Conservation (phyloP, 2,797 vertebrate species). For the Ceryle rudis region DNA sequence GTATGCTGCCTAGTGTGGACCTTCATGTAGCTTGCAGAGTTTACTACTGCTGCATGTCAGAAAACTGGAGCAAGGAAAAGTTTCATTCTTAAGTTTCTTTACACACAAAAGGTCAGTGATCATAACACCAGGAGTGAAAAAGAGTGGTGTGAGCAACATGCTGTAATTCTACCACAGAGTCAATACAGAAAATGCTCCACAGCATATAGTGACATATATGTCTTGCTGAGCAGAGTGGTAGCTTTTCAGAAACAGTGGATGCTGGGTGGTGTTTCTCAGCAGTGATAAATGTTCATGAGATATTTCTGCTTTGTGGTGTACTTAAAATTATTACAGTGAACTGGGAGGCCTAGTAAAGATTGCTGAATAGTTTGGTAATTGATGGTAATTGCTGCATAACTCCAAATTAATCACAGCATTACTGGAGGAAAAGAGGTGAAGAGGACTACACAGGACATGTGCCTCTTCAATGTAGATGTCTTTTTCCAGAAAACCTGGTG, state of each 20-base stretch:
- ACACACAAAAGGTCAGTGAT: not conserved
- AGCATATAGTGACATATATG: fast-evolving
- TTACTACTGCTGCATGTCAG: fast-evolving
- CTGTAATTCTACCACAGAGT: not conserved
- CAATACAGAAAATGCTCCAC: not conserved
- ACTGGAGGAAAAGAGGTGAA: not conserved
- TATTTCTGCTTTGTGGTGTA: not conserved
- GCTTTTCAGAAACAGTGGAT: not conserved
- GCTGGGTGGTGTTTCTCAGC: not conserved
- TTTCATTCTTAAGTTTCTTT: not conserved
- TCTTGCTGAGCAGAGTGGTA: not conserved
- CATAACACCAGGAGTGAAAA: not conserved
- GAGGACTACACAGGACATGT: not conserved
- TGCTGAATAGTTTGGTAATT: not conserved
- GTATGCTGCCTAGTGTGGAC: not conserved
- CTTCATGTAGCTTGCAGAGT: not conserved
- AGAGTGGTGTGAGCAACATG: not conserved
- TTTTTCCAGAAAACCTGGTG: not conserved
- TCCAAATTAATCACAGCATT: not conserved
- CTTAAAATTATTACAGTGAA: not conserved
- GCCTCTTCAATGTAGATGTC: not conserved
- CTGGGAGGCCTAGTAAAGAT: not conserved
- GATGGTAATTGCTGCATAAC: not conserved
- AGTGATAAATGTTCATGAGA: not conserved
- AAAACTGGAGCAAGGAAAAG: not conserved